Evolutionary conservation across 2,797 vertebrate species (phyloP).

Genomic region (Furcifer pardalis): DNA sequence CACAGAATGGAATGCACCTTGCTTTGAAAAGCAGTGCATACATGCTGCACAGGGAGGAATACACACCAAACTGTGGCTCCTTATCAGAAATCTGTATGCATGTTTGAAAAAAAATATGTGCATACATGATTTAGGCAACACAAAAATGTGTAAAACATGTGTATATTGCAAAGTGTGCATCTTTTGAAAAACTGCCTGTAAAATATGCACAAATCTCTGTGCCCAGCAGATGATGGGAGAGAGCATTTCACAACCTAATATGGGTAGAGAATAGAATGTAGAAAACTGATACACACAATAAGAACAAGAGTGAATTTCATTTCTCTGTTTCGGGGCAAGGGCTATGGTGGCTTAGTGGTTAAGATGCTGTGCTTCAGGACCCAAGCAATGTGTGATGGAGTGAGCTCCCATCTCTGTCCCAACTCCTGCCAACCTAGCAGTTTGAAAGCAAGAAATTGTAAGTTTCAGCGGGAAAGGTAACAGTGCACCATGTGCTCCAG

Average conservation of each 20-base stretch:
- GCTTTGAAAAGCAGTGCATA: not conserved
- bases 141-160: not conserved
- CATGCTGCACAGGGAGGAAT: not conserved
- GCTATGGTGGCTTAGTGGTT: no score
- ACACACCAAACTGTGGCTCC: not conserved
- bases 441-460: no score
- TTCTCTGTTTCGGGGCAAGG: no score
- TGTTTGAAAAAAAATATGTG: not conserved
- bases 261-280: not conserved
- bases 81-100: not conserved
- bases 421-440: no score
- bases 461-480: no score
- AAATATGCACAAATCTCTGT: not conserved
- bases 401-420: no score
- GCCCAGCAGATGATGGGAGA: not conserved
- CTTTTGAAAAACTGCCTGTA: not conserved
- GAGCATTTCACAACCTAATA: not conserved
- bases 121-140: not conserved
- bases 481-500: no score
- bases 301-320: not conserved
- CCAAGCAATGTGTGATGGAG: no score
- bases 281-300: not conserved
- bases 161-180: not conserved
- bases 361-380: no score
- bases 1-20: not conserved